Evolutionary conservation across 1,140 invertebrate genomes (phyloP).

Genomic region (Zaprionus nigranus): DNA sequence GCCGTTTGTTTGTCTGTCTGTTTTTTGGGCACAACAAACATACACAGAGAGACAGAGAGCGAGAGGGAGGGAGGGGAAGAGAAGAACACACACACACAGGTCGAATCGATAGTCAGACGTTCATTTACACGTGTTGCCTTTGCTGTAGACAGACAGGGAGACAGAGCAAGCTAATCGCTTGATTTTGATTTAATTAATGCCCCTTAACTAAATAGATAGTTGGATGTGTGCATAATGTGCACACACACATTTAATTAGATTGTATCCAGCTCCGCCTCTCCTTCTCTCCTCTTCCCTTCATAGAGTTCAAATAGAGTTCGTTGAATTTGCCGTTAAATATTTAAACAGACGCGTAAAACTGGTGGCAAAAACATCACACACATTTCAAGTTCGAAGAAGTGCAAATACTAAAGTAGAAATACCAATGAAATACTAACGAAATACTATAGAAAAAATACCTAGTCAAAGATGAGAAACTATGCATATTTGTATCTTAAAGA

Average conservation of each 20-base stretch:
- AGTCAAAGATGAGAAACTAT: slow-evolving; percentile 34
- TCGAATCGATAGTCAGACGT: slow-evolving; percentile 35
- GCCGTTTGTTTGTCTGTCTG: slow-evolving; percentile 32
- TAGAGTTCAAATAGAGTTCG: slow-evolving; percentile 40
- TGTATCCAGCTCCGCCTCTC: not conserved
- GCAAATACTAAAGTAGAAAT: slow-evolving; percentile 23
- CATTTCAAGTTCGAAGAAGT: slow-evolving; percentile 23
- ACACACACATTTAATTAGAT: slow-evolving; percentile 18
- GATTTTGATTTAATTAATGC: slow-evolving; percentile 59
- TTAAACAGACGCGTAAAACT: slow-evolving; percentile 64
- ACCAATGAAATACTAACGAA: slow-evolving; percentile 5
- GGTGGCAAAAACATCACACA: slow-evolving; percentile 6
- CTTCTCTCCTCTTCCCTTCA: not conserved
- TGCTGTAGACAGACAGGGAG: not conserved
- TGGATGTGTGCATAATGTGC: slow-evolving; percentile 8
- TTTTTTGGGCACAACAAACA: slow-evolving; percentile 27
- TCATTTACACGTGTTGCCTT: slow-evolving; percentile 43
- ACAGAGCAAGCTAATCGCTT: slow-evolving; percentile 50
- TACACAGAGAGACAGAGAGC: not conserved
- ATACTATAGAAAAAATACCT: slow-evolving; percentile 10
- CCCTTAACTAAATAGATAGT: slow-evolving; percentile 10
- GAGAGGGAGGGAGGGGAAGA: not conserved
- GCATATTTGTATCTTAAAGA: slow-evolving; percentile 33
- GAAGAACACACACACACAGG: slow-evolving; percentile 2
- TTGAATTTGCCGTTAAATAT: slow-evolving; percentile 58